Conservation (phyloP, 2,797 vertebrate species). For the Coregonus suidteri region DNA sequence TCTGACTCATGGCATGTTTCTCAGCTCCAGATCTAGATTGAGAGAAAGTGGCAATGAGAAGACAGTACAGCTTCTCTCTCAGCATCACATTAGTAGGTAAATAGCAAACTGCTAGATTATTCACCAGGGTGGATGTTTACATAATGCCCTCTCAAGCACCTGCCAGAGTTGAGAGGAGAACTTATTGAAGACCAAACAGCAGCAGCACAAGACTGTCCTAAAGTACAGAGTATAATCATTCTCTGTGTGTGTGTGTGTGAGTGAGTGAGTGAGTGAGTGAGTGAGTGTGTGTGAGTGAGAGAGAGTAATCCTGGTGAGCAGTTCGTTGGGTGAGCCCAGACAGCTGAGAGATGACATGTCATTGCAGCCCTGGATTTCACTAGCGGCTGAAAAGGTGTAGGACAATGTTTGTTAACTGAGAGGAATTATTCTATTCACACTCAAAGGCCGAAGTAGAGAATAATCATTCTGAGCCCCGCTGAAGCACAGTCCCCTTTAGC, state of each 20-base stretch:
- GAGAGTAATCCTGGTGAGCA: background rate
- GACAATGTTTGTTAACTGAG: constrained; percentile 9
- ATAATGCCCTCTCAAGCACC: constrained; percentile 20
- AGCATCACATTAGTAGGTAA: background rate
- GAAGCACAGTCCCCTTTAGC: background rate
- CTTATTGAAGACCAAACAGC: constrained; percentile 11
- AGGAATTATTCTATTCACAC: constrained; percentile 2
- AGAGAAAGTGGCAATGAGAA: background rate
- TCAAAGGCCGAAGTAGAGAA: background rate
- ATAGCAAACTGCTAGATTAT: background rate
- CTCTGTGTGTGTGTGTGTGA: no score
- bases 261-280: no score
- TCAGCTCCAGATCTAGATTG: background rate
- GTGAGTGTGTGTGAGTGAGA: background rate
- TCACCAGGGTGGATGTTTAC: constrained; percentile 16
- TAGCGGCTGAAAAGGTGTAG: background rate
- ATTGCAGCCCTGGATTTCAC: background rate
- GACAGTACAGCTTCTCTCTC: background rate
- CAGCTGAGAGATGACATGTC: background rate
- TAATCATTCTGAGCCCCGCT: background rate
- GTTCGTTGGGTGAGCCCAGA: background rate
- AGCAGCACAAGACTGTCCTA: background rate
- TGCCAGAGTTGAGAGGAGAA: constrained; percentile 24
- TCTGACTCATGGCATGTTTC: constrained; percentile 13
- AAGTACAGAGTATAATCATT: background rate